These are phyloP conservation scores for Grus americana DNA, from an alignment of 2,113 vertebrate species.

Conservation along the genomic window DNA sequence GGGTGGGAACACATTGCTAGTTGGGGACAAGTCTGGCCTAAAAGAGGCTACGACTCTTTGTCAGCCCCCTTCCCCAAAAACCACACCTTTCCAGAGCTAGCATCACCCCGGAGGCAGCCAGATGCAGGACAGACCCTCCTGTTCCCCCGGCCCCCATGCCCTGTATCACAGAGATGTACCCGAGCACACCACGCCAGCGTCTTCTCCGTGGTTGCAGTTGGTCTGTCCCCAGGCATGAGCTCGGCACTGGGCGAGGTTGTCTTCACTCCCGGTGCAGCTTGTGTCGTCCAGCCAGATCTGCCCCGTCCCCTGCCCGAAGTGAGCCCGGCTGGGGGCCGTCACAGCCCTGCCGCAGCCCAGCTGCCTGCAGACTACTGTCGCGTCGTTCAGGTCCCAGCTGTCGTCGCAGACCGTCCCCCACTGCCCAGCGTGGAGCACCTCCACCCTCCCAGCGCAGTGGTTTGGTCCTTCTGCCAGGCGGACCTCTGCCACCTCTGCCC, in stretches of 20 bases:
- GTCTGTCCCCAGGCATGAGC: not conserved
- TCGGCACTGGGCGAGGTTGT: not conserved
- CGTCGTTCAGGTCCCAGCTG: not conserved
- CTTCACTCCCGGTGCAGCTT: not conserved
- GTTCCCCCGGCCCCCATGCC: no score
- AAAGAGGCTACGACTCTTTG: not conserved
- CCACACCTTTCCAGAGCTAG: not conserved
- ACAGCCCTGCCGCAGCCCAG: not conserved
- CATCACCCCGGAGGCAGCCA: no score
- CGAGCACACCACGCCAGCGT: not conserved
- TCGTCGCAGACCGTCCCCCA: conserved; percentile 31
- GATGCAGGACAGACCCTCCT: not conserved
- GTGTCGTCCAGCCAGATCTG: not conserved
- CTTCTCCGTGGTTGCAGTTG: not conserved
- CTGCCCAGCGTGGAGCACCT: not conserved
- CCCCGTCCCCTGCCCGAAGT: not conserved
- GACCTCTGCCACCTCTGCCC: not conserved
- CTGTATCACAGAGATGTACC: not conserved
- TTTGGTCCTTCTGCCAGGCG: not conserved
- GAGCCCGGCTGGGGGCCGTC: not conserved
- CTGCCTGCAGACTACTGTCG: not conserved
- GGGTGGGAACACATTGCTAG: not conserved
- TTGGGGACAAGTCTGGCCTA: not conserved
- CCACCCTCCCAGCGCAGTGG: not conserved
- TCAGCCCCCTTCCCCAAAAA: not conserved